phyloP scores from a whole-genome alignment of 2,113 vertebrate genomes.

The Callithrix jacchus region DNA sequence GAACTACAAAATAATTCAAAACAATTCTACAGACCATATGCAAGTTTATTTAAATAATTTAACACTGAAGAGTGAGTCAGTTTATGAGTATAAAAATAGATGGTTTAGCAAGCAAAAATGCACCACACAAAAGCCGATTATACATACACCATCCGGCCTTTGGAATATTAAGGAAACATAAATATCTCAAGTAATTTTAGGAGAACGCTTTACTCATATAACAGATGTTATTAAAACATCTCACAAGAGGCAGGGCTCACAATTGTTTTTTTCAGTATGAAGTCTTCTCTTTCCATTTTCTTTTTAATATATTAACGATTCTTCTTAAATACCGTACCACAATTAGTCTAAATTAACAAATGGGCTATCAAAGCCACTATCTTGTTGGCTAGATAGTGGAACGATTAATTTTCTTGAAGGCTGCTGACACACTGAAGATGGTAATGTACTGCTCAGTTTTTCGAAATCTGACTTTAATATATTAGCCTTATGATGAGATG shows the following conservation, averaged over 20 bases:
- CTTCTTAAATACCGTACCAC: conserved; percentile 25
- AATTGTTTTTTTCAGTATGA: conserved; percentile 38
- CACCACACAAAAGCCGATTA: conserved; percentile 59
- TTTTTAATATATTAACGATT: conserved; percentile 59
- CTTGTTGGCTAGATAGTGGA: conserved; percentile 82
- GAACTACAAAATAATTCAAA: conserved; percentile 60
- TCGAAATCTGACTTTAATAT: conserved; percentile 14
- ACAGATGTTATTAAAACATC: conserved; percentile 43
- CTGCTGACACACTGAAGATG: conserved; percentile 55
- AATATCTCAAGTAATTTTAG: conserved; percentile 66
- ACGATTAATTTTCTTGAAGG: conserved; percentile 64
- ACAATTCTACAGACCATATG: conserved; percentile 58
- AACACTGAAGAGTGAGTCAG: conserved; percentile 68
- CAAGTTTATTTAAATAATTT: conserved; percentile 78
- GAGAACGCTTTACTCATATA: conserved; percentile 47
- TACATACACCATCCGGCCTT: conserved; percentile 45
- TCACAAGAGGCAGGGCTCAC: conserved; percentile 26
- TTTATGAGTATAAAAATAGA: conserved; percentile 83
- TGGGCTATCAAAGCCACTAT: conserved; percentile 89
- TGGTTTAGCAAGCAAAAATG: conserved; percentile 64
- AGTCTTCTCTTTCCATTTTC: conserved; percentile 51
- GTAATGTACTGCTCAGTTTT: background rate
- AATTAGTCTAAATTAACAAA: conserved; percentile 69
- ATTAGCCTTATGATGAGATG: background rate
- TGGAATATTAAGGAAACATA: conserved; percentile 63